Evolutionary conservation across 2,797 vertebrate genomes (phyloP).

Genomic region (Sardinella longiceps): DNA sequence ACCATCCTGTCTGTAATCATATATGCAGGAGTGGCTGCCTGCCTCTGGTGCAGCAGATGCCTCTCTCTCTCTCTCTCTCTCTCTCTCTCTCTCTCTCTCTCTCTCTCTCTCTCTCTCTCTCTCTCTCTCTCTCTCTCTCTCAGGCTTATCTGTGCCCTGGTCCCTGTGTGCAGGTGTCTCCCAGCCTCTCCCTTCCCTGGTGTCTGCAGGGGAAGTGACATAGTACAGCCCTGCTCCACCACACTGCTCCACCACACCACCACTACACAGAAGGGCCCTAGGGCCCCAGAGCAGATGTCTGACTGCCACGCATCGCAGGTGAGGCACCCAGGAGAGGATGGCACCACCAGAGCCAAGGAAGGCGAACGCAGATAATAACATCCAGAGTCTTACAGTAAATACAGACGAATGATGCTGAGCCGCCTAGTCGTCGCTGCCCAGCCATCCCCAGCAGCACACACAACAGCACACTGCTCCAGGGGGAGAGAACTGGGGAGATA

Average conservation of each 20-base stretch:
- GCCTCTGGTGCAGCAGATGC: slow-evolving; percentile 2
- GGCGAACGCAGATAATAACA: background rate
- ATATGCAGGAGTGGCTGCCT: slow-evolving; percentile 1
- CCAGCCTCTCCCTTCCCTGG: background rate
- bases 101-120: background rate
- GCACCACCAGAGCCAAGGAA: slow-evolving; percentile 23
- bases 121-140: background rate
- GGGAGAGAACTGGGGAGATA: background rate
- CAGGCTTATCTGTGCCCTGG: background rate
- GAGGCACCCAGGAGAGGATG: slow-evolving; percentile 28
- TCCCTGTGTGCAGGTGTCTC: background rate
- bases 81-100: background rate
- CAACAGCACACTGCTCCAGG: background rate
- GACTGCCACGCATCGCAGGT: slow-evolving; percentile 41
- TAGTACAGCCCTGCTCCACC: background rate
- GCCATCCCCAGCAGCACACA: slow-evolving; percentile 17
- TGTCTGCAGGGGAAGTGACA: background rate
- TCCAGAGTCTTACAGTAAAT: slow-evolving; percentile 40
- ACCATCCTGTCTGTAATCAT: background rate
- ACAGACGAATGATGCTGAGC: background rate
- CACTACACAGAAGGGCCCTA: background rate
- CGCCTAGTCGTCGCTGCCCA: background rate
- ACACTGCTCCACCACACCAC: no score
- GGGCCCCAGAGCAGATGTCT: slow-evolving; percentile 41
- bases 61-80: background rate